Evolutionary conservation across 1,140 invertebrate species (phyloP), one percentile per base, ranked within the genome.

Genomic region (Apolygus lucorum): DNA sequence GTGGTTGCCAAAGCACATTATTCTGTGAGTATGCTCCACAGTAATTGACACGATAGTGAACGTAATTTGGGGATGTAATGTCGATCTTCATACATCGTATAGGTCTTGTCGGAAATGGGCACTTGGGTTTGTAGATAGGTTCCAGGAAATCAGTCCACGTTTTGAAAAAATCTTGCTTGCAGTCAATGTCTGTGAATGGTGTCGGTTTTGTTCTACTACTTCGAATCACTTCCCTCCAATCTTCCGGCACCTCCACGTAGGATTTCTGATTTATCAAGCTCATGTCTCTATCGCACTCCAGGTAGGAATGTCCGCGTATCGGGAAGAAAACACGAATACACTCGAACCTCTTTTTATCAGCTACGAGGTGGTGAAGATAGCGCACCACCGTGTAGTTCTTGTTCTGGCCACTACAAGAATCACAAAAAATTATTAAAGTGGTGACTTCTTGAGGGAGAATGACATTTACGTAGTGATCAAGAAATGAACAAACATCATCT

Each of bases 221-320:
- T n/a, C n/a, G n/a, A n/a, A n/a, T n/a, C n/a, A n/a, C n/a, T n/a
- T n/a, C n/a, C n/a, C n/a, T 71, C 71, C 71, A 72, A 22, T 73
- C 62, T 29, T 67, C 54, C 14, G 70, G 72, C 67, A 68, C 25
- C 52, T 73, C 70, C 4, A 22, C n/a, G 52, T 52, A 28, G 1
- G 66, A 67, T 68, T 72, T 73, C 25, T 66, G 54, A 26, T 73
- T 72, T 2, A 73, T n/a, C 28, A 72, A 28, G 4, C 64, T 42
- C 70, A 73, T 70, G 25, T 73, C 63, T 52, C 64, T 72, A 63
- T 74, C 71, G n/a, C 71, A 71, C 27, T 72, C 71, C 13, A 72
- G 28, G 52, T 74, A 74, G 4, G 70, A 74, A 64, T 74, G 72
- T 17, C 72, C 73, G 59, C 71, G 0, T 49, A 73, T 67, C 22